Base-by-base conservation (phyloP, 2,113 vertebrate species). In the Periophthalmus modestus region DNA sequence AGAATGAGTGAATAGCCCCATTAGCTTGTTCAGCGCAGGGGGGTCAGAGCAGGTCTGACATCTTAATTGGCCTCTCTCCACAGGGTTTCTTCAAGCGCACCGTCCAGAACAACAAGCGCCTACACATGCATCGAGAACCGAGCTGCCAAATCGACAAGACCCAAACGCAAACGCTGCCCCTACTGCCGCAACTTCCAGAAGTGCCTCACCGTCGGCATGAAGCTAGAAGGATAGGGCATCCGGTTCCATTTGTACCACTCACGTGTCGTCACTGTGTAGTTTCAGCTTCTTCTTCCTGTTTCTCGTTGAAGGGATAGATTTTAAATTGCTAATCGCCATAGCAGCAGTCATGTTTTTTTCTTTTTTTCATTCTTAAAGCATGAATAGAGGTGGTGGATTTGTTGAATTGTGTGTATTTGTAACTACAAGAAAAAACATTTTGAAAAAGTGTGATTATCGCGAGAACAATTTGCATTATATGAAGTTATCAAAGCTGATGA, bases 71-170 rank as follows among this genome's bases (percentile, higher is more conserved):
- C 14, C 85, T 91, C 93, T 19, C 94, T 93, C 93, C 81, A 43
- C 87, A 99, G 97, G 98, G 98, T 12, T 99, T 99, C 95, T 99
- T 99, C 95, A 99, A 99, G 91, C 94, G 98, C 92, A 99, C 98
- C 62, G 98, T 99, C 87, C 98, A 99, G 93, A 99, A 99, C 94
- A 98, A 99, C 92, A 99, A 99, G 92, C 96, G 97, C 93, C n/a
- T 99, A 99, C 95, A 99, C 98, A 9, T 99, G 98, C 86, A 99
- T 99, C 94, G 98, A 99, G 93, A 99, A 97, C 92, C 98, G 95
- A 99, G 95, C 92, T 99, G 98, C 93, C 96, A 97, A 90, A 99
- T 99, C 91, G 98, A 99, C 94, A 99, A 99, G 92, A 99, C 97
- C 28, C 98, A 99, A n/a, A 93, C 94, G 98, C 89, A 99, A 99